Conservation (phyloP, 2,888 invertebrate genomes). For the Salpingus planirostris region DNA sequence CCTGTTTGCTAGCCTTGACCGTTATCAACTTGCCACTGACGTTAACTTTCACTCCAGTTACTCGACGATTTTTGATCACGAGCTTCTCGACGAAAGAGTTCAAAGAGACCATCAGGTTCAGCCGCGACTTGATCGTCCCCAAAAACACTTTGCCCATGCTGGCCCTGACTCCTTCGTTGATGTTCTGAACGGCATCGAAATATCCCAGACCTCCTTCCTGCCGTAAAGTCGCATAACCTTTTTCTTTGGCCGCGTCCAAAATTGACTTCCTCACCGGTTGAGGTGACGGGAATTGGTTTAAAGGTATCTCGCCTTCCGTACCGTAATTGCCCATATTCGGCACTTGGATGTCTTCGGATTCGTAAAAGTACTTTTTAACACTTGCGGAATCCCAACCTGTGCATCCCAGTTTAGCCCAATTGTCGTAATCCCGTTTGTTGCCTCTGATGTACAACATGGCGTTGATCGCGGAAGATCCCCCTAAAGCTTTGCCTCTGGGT, state of each 20-base stretch:
- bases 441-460: constrained; percentile 50
- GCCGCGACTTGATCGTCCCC: constrained; percentile 44
- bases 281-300: constrained; percentile 37
- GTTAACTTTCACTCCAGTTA: constrained; percentile 41
- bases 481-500: neutral
- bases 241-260: constrained; percentile 51
- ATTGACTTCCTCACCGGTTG: constrained; percentile 52
- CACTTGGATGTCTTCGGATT: constrained; percentile 46
- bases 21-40: constrained; percentile 29
- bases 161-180: constrained; percentile 45
- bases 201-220: constrained; percentile 36
- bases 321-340: constrained; percentile 18
- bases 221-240: constrained; percentile 36
- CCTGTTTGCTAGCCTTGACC: constrained; percentile 46
- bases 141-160: constrained; percentile 53
- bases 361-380: constrained; percentile 49
- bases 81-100: constrained; percentile 45
- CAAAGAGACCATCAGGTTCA: constrained; percentile 50
- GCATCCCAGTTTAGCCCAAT: constrained; percentile 54
- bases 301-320: neutral
- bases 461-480: constrained; percentile 18
- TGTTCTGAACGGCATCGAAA: constrained; percentile 41
- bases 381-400: constrained; percentile 49
- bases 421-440: constrained; percentile 59
- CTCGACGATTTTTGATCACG: constrained; percentile 40